Percentiles rank a stretch among this genome's conserved stretches.
Conservation (phyloP, 2,888 invertebrate species). For the Acanthosepion esculentum region DNA sequence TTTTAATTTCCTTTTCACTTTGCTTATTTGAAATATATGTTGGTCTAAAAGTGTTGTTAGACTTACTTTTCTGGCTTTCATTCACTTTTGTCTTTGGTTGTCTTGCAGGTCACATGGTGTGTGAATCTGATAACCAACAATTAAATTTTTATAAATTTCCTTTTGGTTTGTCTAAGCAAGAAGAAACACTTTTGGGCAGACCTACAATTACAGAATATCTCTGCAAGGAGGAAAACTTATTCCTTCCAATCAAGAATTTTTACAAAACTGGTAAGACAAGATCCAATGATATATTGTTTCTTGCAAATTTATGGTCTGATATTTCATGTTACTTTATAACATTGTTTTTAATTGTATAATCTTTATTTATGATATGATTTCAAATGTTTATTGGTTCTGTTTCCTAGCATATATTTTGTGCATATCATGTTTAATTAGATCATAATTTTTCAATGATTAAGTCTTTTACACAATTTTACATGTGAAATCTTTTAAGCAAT, state of each 20-base stretch:
- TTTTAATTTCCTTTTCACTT: no score
- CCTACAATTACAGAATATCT: slow-evolving; percentile 13
- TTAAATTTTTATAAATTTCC: background rate
- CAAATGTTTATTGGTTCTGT: no score
- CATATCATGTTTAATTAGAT: no score
- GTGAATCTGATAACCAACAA: slow-evolving; percentile 4
- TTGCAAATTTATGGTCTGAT: background rate
- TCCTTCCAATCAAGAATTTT: slow-evolving; percentile 33
- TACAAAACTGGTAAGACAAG: slow-evolving; percentile 9
- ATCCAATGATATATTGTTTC: slow-evolving; percentile 20
- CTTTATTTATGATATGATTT: no score
- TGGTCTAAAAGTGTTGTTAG: background rate
- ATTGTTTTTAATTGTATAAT: background rate
- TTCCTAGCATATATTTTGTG: no score
- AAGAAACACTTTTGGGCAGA: background rate
- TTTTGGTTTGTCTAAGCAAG: slow-evolving; percentile 2
- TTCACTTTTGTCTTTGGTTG: background rate
- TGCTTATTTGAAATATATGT: background rate
- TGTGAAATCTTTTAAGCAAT: no score
- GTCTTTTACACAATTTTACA: no score
- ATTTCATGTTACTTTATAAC: background rate
- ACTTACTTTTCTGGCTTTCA: background rate
- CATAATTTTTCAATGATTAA: no score
- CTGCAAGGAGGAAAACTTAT: background rate
- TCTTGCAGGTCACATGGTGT: slow-evolving; percentile 33